Conservation (phyloP, 2,797 vertebrate species). For the Microchirus variegatus region DNA sequence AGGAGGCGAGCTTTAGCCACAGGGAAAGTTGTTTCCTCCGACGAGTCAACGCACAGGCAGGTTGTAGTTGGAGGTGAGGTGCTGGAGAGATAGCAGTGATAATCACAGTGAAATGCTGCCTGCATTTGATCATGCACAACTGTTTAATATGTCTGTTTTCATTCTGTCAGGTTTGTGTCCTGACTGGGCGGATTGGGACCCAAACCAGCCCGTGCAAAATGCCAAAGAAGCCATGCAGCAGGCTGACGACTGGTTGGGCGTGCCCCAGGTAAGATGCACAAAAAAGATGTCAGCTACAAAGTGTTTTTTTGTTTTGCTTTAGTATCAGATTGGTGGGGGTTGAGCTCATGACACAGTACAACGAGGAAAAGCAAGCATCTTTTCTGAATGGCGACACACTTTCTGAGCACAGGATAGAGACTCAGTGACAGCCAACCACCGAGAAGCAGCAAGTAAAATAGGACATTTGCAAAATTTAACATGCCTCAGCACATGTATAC, state of each 20-base stretch:
- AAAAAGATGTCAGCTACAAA: slow-evolving; percentile 1
- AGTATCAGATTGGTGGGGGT: neutral
- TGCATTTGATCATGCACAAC: slow-evolving; percentile 11
- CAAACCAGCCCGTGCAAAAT: slow-evolving; percentile 91
- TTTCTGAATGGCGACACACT: slow-evolving; percentile 6
- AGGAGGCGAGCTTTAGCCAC: slow-evolving; percentile 45
- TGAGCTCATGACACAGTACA: neutral
- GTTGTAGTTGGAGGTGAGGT: slow-evolving; percentile 39
- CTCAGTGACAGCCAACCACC: slow-evolving; percentile 14
- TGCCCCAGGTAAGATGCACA: slow-evolving; percentile 87
- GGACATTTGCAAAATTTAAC: slow-evolving; percentile 38
- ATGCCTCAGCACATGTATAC: slow-evolving; percentile 10
- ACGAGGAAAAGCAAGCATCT: slow-evolving; percentile 1
- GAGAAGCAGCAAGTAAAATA: slow-evolving; percentile 4
- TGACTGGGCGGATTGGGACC: slow-evolving; percentile 94
- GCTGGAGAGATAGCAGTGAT: slow-evolving; percentile 54
- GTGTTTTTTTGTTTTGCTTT: slow-evolving; percentile 4
- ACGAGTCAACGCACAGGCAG: slow-evolving; percentile 42
- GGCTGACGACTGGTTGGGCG: slow-evolving; percentile 93
- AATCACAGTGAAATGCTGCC: slow-evolving; percentile 2
- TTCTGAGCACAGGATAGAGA: neutral
- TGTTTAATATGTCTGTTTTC: slow-evolving; percentile 43
- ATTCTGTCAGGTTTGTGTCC: slow-evolving; percentile 87
- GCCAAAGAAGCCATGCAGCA: slow-evolving; percentile 96
- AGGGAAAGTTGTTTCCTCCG: slow-evolving; percentile 48